Percentiles rank a stretch among this genome's conserved stretches.
Conservation (phyloP, 1,140 invertebrate genomes). For the Coboldia fuscipes region DNA sequence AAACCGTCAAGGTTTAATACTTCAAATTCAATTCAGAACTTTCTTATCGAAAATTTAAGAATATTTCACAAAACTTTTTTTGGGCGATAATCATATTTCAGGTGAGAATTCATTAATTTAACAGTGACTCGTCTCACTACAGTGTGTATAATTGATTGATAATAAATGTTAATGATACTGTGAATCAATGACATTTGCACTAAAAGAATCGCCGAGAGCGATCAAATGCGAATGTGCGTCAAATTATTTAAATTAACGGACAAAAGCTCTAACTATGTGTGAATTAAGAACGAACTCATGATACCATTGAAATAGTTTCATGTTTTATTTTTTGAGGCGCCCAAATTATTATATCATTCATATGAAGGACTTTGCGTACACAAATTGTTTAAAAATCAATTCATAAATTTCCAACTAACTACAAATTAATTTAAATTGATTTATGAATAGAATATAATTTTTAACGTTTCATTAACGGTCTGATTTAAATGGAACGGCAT, state of each 20-base stretch:
- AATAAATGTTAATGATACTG: background rate
- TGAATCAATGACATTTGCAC: background rate
- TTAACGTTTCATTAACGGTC: no score
- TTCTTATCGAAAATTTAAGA: conserved; percentile 8
- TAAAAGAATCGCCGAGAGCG: background rate
- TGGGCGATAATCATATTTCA: background rate
- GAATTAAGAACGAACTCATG: no score
- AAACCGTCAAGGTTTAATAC: conserved; percentile 15
- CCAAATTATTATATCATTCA: no score
- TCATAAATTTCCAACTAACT: no score
- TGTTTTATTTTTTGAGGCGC: no score
- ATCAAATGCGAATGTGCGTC: background rate
- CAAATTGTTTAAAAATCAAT: no score
- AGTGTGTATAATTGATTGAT: background rate
- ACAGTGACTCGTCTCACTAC: background rate
- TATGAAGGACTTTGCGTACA: no score
- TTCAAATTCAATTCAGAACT: conserved; percentile 20
- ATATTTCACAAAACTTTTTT: background rate
- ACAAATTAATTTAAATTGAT: no score
- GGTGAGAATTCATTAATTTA: background rate
- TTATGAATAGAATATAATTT: no score
- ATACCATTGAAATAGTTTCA: no score
- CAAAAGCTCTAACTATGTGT: no score
- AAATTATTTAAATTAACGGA: background rate
- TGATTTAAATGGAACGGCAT: no score